These are phyloP conservation scores for Euwallacea fornicatus DNA, from an alignment of 1,140 invertebrate species.

Conservation along the genomic window DNA sequence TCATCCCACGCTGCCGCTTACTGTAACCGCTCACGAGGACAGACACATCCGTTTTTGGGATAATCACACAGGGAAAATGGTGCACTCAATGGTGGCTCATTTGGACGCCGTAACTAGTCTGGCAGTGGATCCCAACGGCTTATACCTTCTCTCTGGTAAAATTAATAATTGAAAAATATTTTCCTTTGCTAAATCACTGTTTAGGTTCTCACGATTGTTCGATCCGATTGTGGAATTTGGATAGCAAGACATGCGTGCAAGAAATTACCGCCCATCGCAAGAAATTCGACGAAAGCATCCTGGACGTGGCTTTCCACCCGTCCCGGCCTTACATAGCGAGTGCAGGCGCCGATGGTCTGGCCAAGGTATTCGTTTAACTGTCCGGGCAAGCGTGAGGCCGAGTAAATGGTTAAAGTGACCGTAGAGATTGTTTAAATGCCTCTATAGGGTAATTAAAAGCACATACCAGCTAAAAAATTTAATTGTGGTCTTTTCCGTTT, in stretches of 20 bases:
- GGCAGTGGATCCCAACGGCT: conserved; percentile 96
- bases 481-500: neutral
- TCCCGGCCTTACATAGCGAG: conserved; percentile 97
- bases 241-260: conserved; percentile 98
- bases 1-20: conserved; percentile 94
- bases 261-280: conserved; percentile 99
- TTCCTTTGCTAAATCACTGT: conserved; percentile 1
- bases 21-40: conserved; percentile 97
- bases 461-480: neutral
- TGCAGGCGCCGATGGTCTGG: conserved; percentile 96
- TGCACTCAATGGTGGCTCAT: conserved; percentile 98
- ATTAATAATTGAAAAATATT: conserved; percentile 4
- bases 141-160: conserved; percentile 96
- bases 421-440: conserved; percentile 1
- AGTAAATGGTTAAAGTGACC: conserved; percentile 6
- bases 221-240: conserved; percentile 98
- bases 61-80: conserved; percentile 90
- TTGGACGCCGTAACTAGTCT: conserved; percentile 97
- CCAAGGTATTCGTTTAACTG: conserved; percentile 87
- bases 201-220: conserved; percentile 94
- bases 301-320: conserved; percentile 99
- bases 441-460: neutral
- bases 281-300: conserved; percentile 99
- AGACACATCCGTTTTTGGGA: conserved; percentile 98
- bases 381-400: neutral